Evolutionary conservation across 2,797 vertebrate species (phyloP).

Genomic region (Catamblyrhynchus diadema): DNA sequence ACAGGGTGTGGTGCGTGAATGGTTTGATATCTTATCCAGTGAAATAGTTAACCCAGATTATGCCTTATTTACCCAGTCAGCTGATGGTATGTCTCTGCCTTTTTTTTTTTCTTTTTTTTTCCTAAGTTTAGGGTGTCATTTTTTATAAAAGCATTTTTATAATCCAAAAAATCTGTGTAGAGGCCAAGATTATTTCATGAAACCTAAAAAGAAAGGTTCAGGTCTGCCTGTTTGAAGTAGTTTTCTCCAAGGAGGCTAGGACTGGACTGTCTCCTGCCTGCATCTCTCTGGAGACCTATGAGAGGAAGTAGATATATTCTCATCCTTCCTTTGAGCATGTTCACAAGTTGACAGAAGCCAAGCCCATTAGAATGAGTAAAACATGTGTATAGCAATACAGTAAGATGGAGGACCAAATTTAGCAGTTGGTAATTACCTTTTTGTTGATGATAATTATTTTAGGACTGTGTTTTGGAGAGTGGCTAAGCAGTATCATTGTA

Average conservation of each 20-base stretch:
- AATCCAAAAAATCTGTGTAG: background rate
- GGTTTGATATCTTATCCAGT: conserved; percentile 98
- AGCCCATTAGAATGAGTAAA: background rate
- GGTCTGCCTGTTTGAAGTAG: background rate
- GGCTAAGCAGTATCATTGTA: background rate
- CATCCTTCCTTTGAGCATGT: background rate
- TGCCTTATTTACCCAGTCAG: conserved; percentile 96
- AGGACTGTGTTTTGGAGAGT: background rate
- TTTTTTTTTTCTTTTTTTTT: background rate
- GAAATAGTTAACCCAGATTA: conserved; percentile 99
- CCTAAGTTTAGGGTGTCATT: background rate
- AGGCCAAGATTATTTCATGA: background rate
- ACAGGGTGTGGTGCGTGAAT: conserved; percentile 96
- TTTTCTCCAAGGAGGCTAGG: background rate
- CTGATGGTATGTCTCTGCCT: conserved; percentile 85
- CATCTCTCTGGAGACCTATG: background rate
- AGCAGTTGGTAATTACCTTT: background rate
- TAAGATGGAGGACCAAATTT: background rate
- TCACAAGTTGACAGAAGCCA: background rate
- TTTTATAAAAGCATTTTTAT: background rate
- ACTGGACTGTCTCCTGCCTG: background rate
- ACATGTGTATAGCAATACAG: background rate
- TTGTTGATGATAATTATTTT: background rate
- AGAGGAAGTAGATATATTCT: background rate
- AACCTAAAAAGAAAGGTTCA: background rate